These are phyloP conservation scores for Bellardia pandia DNA, from an alignment of 2,888 invertebrate species.

Conservation along the genomic window DNA sequence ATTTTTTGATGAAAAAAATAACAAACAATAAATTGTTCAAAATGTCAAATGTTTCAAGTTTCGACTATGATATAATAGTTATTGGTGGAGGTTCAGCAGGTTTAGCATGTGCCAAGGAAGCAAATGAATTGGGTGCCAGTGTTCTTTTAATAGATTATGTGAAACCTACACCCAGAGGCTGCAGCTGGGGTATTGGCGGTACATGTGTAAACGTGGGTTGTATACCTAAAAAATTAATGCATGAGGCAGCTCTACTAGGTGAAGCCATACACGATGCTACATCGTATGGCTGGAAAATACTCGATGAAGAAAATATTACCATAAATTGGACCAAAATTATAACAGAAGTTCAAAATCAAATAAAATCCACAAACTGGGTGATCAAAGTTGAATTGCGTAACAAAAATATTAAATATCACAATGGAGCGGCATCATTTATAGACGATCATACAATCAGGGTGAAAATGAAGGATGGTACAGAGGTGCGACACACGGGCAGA, in stretches of 20 bases:
- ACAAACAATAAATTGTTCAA: background rate
- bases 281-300: slow-evolving; percentile 92
- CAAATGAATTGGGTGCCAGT: slow-evolving; percentile 90
- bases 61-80: slow-evolving; percentile 96
- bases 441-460: slow-evolving; percentile 91
- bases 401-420: slow-evolving; percentile 95
- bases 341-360: slow-evolving; percentile 92
- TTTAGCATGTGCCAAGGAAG: slow-evolving; percentile 96
- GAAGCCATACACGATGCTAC: slow-evolving; percentile 92
- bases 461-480: slow-evolving; percentile 88
- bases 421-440: slow-evolving; percentile 90
- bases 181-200: slow-evolving; percentile 97
- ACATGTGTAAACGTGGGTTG: slow-evolving; percentile 99
- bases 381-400: slow-evolving; percentile 95
- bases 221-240: slow-evolving; percentile 99
- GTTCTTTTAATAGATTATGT: slow-evolving; percentile 95
- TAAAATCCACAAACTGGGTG: slow-evolving; percentile 97
- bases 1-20: background rate
- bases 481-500: slow-evolving; percentile 88
- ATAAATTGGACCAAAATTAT: slow-evolving; percentile 90
- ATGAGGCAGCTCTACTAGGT: slow-evolving; percentile 95
- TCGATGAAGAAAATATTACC: slow-evolving; percentile 86
- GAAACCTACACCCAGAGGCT: slow-evolving; percentile 92
- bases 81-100: slow-evolving; percentile 98
- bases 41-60: slow-evolving; percentile 76